These are phyloP conservation scores for Thalassoma bifasciatum DNA, from an alignment of 2,113 vertebrate species.

Conservation along the genomic window DNA sequence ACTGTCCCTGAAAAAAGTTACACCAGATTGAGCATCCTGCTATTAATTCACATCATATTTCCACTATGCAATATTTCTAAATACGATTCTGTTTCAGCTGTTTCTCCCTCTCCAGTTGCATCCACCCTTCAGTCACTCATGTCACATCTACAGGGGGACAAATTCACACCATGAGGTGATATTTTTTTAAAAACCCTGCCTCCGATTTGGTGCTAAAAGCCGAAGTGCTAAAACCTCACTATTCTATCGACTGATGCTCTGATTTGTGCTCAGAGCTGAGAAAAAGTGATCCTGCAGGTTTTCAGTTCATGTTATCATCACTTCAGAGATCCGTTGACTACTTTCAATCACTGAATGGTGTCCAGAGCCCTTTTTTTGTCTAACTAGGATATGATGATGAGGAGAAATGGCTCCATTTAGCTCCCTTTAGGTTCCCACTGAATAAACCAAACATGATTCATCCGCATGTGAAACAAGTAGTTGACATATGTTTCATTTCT, in stretches of 20 bases:
- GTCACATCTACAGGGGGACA: constrained; percentile 20
- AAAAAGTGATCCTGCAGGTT: constrained; percentile 4
- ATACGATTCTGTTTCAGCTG: neutral
- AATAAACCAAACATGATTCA: no score
- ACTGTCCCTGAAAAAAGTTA: constrained; percentile 28
- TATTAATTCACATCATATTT: neutral
- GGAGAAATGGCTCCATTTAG: no score
- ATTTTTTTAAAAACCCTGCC: constrained; percentile 6
- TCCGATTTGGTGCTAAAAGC: constrained; percentile 55
- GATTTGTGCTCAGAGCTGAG: constrained; percentile 22
- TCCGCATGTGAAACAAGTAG: no score
- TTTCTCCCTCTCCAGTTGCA: constrained; percentile 6
- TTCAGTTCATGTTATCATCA: constrained; percentile 17
- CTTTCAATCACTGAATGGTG: no score
- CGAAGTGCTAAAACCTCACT: constrained; percentile 47
- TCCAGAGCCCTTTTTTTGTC: no score
- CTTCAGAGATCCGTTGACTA: no score
- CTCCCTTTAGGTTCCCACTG: no score
- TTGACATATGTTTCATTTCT: no score
- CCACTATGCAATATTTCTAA: neutral
- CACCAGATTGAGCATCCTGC: neutral
- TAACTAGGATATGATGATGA: no score
- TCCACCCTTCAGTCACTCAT: neutral
- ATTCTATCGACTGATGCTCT: constrained; percentile 30
- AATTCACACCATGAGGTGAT: constrained; percentile 24